Conservation (phyloP, 1,140 invertebrate genomes). For the Halesus radiatus region DNA sequence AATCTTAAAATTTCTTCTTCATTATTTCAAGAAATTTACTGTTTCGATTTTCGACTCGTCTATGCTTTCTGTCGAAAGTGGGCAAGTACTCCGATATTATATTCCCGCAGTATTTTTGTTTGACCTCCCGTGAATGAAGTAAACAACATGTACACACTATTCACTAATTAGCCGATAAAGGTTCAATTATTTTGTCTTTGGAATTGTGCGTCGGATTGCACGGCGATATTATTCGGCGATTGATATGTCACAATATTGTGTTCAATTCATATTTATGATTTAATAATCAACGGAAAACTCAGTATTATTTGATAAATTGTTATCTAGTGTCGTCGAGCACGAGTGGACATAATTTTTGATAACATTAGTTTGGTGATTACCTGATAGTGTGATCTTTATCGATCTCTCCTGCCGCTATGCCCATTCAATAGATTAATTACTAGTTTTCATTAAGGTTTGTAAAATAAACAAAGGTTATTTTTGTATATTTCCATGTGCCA, state of each 20-base stretch:
- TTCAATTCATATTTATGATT: slow-evolving; percentile 37
- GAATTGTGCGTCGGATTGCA: slow-evolving; percentile 40
- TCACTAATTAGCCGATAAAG: slow-evolving; percentile 37
- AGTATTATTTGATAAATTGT: neutral
- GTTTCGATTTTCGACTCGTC: too few species aligned
- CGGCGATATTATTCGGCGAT: slow-evolving; percentile 40
- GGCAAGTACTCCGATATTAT: slow-evolving; percentile 3
- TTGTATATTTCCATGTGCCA: neutral
- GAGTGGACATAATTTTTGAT: slow-evolving; percentile 22
- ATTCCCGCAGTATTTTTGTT: neutral
- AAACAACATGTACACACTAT: slow-evolving; percentile 16
- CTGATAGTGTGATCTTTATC: slow-evolving; percentile 36
- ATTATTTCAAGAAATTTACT: too few species aligned
- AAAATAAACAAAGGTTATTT: slow-evolving; percentile 33
- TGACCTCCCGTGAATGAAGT: slow-evolving; percentile 12
- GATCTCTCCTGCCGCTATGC: slow-evolving; percentile 34
- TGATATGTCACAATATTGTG: slow-evolving; percentile 49
- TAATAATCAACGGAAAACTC: slow-evolving; percentile 14
- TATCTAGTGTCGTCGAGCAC: neutral
- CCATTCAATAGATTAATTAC: slow-evolving; percentile 37
- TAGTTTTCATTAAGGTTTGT: slow-evolving; percentile 40
- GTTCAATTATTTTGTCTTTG: slow-evolving; percentile 42
- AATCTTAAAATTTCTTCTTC: too few species aligned
- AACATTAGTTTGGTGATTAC: slow-evolving; percentile 24
- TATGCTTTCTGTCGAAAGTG: neutral